phyloP scores from a whole-genome alignment of 2,888 invertebrate species.

The Trilocha varians region DNA sequence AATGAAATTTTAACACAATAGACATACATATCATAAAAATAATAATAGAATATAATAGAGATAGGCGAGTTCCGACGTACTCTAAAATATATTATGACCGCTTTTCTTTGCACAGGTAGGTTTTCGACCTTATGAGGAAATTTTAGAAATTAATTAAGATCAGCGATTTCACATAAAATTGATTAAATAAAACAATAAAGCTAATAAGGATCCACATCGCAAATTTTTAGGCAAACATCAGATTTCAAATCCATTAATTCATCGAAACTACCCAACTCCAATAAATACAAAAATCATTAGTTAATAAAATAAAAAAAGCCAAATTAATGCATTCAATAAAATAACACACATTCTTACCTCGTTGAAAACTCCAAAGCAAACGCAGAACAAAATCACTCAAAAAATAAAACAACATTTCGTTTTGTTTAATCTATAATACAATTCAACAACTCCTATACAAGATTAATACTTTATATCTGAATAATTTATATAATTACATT shows the following conservation, averaged over 20 bases:
- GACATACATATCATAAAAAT: neutral
- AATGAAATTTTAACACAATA: neutral
- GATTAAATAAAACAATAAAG: no score
- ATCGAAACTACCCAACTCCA: no score
- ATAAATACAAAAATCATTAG: no score
- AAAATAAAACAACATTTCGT: conserved; percentile 23
- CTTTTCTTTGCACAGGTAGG: no score
- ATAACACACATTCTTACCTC: conserved; percentile 2
- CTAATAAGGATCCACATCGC: no score
- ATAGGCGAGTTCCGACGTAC: neutral
- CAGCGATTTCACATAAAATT: no score
- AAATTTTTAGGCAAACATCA: no score
- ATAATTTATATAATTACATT: conserved; percentile 24
- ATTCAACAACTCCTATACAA: conserved; percentile 56
- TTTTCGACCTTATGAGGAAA: no score
- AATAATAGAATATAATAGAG: neutral
- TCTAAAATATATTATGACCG: no score
- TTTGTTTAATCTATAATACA: conserved; percentile 51
- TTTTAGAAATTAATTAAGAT: no score
- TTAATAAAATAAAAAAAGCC: no score
- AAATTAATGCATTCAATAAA: neutral
- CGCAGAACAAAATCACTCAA: conserved; percentile 10
- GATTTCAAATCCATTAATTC: no score
- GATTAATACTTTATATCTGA: conserved; percentile 39
- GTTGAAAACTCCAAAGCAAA: neutral